Conservation (phyloP, 2,113 vertebrate genomes). For the Mustelus asterias region DNA sequence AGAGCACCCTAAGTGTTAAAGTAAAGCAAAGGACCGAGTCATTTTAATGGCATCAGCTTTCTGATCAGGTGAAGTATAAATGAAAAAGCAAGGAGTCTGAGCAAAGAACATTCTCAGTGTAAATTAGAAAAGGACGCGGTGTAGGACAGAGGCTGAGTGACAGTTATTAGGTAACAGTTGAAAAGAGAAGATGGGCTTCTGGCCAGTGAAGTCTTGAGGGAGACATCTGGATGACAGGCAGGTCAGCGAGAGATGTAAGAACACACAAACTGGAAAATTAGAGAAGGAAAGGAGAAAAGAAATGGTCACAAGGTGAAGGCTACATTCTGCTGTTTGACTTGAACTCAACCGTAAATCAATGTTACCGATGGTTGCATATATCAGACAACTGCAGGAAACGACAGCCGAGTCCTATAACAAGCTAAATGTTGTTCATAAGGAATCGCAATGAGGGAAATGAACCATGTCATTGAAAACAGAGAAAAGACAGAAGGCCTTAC, state of each 20-base stretch:
- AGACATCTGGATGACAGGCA: slow-evolving; percentile 32
- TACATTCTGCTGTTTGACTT: not conserved
- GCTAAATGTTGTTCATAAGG: not conserved
- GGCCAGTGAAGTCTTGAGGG: slow-evolving; percentile 28
- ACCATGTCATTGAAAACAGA: not conserved
- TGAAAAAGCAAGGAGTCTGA: not conserved
- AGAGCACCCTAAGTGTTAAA: not conserved
- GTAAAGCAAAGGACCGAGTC: not conserved
- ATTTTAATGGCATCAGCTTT: not conserved
- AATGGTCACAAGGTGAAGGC: not conserved
- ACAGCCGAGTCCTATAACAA: not conserved
- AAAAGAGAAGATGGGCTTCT: slow-evolving; percentile 34
- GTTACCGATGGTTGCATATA: not conserved
- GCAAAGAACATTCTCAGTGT: not conserved
- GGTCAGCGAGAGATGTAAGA: slow-evolving; percentile 26
- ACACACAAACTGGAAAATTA: slow-evolving; percentile 35
- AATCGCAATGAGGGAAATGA: not conserved
- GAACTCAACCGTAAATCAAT: slow-evolving; percentile 21
- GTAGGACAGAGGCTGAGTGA: slow-evolving; percentile 25
- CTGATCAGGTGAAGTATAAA: slow-evolving; percentile 10
- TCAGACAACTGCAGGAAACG: not conserved
- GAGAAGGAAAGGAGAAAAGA: slow-evolving; percentile 1
- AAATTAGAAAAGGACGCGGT: slow-evolving; percentile 32
- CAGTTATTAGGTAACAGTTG: slow-evolving; percentile 33
- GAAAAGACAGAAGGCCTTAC: not conserved